Conservation (phyloP, 2,113 vertebrate species). For the Ptychochromis oligacanthus region DNA sequence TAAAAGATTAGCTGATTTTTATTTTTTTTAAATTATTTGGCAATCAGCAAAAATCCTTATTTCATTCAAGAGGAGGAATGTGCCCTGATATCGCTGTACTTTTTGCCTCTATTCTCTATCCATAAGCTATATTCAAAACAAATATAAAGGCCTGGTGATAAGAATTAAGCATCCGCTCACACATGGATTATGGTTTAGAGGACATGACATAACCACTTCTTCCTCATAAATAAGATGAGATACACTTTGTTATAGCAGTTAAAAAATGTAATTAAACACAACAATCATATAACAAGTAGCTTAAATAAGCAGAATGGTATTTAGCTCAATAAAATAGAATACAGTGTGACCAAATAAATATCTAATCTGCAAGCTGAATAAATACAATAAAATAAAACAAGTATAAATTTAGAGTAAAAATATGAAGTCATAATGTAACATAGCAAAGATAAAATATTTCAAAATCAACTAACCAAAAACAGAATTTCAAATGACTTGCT, state of each 20-base stretch:
- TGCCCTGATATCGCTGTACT: neutral
- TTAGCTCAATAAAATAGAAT: neutral
- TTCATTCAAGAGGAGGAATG: neutral
- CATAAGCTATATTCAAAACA: neutral
- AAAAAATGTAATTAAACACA: too few species aligned
- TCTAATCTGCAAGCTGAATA: neutral
- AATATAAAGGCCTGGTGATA: neutral
- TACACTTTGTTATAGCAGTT: neutral
- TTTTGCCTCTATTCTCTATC: neutral
- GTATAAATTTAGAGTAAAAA: neutral
- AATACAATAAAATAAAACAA: neutral
- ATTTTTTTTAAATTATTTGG: too few species aligned
- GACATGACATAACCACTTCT: neutral
- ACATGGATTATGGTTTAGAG: neutral
- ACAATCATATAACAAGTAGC: neutral
- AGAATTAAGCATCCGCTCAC: too few species aligned
- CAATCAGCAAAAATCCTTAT: neutral
- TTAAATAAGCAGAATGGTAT: neutral
- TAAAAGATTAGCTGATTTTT: neutral
- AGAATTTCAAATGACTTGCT: too few species aligned
- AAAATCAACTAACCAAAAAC: neutral
- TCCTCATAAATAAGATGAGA: neutral
- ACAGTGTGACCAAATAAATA: neutral
- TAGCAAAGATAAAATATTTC: neutral
- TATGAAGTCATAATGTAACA: neutral